A percentile compares a stretch with the other conserved stretches of the same genome.
Conservation (phyloP, 2,797 vertebrate species). For the Cirrhinus mrigala region DNA sequence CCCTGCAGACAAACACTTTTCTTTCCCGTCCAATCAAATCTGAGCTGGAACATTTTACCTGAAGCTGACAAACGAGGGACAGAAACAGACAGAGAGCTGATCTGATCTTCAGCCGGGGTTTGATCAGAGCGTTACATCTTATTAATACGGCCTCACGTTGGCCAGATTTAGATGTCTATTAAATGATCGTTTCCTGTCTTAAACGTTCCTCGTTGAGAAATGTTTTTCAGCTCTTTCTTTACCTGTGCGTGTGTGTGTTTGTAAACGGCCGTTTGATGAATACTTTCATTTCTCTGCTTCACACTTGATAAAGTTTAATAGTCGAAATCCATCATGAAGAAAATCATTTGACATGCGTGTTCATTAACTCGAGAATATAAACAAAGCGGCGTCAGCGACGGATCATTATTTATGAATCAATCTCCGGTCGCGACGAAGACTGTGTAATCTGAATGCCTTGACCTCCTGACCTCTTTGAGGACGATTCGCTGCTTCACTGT, state of each 20-base stretch:
- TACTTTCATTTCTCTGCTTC: not conserved
- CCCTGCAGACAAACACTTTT: not conserved
- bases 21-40: not conserved
- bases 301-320: conserved; percentile 12
- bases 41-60: not conserved
- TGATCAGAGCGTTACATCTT: not conserved
- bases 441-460: not conserved
- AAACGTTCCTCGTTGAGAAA: not conserved
- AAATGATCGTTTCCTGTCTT: not conserved
- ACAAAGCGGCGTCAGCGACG: not conserved
- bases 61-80: not conserved
- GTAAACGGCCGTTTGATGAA: not conserved
- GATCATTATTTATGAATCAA: not conserved
- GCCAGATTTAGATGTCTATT: not conserved
- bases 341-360: not conserved
- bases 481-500: not conserved
- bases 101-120: no score
- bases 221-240: not conserved
- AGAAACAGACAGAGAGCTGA: not conserved
- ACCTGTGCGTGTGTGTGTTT: not conserved
- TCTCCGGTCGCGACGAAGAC: not conserved
- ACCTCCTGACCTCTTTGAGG: not conserved
- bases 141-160: no score
- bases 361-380: conserved; percentile 5
- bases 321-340: not conserved